phyloP scores from a whole-genome alignment of 1,140 invertebrate genomes.

The Zaprionus inermis region DNA sequence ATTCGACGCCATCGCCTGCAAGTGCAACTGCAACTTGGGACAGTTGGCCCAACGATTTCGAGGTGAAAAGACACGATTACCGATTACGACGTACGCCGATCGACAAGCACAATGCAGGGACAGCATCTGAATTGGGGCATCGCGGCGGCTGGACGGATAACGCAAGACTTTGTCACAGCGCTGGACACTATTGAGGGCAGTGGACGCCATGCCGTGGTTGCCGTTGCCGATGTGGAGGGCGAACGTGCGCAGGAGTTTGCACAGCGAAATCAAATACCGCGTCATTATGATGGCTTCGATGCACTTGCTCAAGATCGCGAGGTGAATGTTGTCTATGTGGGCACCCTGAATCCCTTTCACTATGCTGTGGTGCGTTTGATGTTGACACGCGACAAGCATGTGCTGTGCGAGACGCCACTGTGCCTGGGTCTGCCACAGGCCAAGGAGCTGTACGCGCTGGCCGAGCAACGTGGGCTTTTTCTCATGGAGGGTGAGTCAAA shows the following conservation, averaged over 20 bases:
- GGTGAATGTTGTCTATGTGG: conserved; percentile 93
- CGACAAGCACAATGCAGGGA: conserved; percentile 47
- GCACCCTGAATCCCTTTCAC: conserved; percentile 89
- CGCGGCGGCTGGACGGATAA: conserved; percentile 90
- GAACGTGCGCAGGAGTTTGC: conserved; percentile 90
- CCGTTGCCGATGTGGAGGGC: conserved; percentile 90
- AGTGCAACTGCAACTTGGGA: conserved; percentile 38
- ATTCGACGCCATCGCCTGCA: neutral
- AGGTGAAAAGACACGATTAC: conserved; percentile 9
- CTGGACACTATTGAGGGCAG: conserved; percentile 86
- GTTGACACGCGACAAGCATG: conserved; percentile 91
- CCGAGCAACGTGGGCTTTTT: conserved; percentile 88
- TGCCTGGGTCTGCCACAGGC: conserved; percentile 89
- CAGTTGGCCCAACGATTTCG: conserved; percentile 37
- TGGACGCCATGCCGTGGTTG: conserved; percentile 88
- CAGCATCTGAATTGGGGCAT: conserved; percentile 88
- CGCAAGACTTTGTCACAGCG: conserved; percentile 91
- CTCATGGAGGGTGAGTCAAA: conserved; percentile 88
- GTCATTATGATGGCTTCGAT: conserved; percentile 90
- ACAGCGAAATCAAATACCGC: conserved; percentile 87
- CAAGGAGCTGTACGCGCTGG: conserved; percentile 87
- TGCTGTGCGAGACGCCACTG: conserved; percentile 94
- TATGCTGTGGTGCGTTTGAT: conserved; percentile 89
- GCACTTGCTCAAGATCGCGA: conserved; percentile 89
- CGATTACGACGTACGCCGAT: neutral